Base-by-base conservation (phyloP, 2,113 vertebrate species). In the Coturnix japonica region DNA sequence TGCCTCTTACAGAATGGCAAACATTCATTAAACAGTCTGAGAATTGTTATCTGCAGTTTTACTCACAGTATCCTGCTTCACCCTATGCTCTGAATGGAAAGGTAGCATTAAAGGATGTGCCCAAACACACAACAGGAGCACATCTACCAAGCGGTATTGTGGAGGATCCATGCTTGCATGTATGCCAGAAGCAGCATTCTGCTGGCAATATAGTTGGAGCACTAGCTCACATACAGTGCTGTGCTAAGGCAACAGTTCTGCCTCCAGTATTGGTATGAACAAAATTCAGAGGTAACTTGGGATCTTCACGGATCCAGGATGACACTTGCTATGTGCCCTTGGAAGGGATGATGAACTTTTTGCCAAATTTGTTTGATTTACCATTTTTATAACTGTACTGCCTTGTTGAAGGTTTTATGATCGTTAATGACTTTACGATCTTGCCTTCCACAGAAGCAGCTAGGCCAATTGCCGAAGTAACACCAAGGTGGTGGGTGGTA, bases 181-280 rank as follows among this genome's bases (percentile, higher is more conserved):
- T 43, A 10, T 26, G 15, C 23, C 0, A 0, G 23, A 20, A 88
- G 6, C 23, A 83, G 11, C 8, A 72, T 25, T 30, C 44, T 54
- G 8, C 30, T 73, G 63, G 14, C 28, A 15, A 61, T 11, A 47
- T 21, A 6, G 22, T 30, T 43, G 30, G 30, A 51, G 59, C 11
- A 64, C 25, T 76, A 61, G 39, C 9, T 13, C 1, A 16, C 13
- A n/a, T 19, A 46, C 44, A 44, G 21, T 5, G 43, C 31, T 67
- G 43, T 23, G 13, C 43, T 67, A 46, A 67, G 6, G 31, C 43
- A 44, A 14, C 43, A 11, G 4, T 46, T 33, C 31, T 46, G 43
- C 65, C 65, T 46, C 31, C 8, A 4, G 43, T n/a, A 31, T 46
- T 23, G 8, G 16, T 21, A 25, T n/a, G 8, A 46, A 46, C 31